Conservation (phyloP, 2,113 vertebrate genomes). For the Peromyscus californicus region DNA sequence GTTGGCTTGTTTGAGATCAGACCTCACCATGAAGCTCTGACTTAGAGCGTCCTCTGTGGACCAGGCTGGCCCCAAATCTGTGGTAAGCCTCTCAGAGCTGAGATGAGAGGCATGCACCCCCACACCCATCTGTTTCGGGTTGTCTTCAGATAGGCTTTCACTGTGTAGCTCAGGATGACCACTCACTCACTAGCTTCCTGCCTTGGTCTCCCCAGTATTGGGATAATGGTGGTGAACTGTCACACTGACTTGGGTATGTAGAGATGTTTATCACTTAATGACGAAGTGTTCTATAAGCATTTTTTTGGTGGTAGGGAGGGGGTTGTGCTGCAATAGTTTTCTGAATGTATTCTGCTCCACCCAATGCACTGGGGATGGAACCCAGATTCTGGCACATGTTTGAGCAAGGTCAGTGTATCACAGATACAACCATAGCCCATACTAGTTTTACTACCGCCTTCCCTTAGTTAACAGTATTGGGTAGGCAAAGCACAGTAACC, state of each 20-base stretch:
- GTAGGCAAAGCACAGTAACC: neutral
- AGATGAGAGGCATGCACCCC: neutral
- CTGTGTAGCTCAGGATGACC: neutral
- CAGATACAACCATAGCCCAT: neutral
- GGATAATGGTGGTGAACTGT: neutral
- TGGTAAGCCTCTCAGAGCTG: neutral
- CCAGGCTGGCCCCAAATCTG: neutral
- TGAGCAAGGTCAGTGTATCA: neutral
- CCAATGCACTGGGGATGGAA: neutral
- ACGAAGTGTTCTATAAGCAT: neutral
- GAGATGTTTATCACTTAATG: neutral
- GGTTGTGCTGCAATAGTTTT: neutral
- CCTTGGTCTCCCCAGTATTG: neutral
- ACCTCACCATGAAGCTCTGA: neutral
- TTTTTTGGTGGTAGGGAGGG: neutral
- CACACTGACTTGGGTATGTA: neutral
- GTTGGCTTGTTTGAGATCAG: neutral
- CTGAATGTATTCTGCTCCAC: neutral
- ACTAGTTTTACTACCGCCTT: neutral
- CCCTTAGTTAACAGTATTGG: neutral
- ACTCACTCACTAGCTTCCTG: neutral
- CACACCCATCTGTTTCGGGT: neutral
- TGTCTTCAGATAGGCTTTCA: neutral
- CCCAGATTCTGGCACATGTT: neutral
- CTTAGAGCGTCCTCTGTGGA: too few relatives aligned